Percentiles rank a stretch among this genome's conserved stretches.
Conservation (phyloP, 2,888 invertebrate species). For the Apocheima hispidaria region DNA sequence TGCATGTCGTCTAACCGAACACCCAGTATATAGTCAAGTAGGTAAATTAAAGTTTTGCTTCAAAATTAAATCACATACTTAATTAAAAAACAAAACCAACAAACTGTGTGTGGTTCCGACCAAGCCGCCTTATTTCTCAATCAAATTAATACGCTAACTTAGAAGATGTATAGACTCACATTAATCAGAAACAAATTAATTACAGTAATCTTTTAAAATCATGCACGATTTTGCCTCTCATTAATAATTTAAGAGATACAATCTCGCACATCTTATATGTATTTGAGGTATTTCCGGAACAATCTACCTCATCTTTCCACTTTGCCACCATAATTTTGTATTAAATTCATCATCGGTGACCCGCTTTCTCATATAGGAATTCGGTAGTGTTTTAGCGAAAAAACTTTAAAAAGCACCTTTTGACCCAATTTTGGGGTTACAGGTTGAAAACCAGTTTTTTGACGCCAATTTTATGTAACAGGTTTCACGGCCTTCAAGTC, state of each 20-base stretch:
- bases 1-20: too few relatives aligned
- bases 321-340: conserved; percentile 40
- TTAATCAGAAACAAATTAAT: conserved; percentile 25
- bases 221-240: conserved; percentile 19
- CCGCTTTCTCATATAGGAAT: conserved; percentile 39
- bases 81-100: too few relatives aligned
- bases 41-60: too few relatives aligned
- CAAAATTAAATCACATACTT: too few relatives aligned
- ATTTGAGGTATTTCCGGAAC: conserved; percentile 42
- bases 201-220: conserved; percentile 15
- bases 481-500: conserved; percentile 20
- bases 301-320: conserved; percentile 37
- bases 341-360: conserved; percentile 42
- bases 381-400: conserved; percentile 22
- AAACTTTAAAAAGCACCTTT: conserved; percentile 20
- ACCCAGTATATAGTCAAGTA: too few relatives aligned
- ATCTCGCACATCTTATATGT: conserved; percentile 26
- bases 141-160: conserved; percentile 11
- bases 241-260: conserved; percentile 37
- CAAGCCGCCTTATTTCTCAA: neutral
- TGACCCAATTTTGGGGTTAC: conserved; percentile 3
- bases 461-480: conserved; percentile 7
- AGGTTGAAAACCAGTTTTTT: conserved; percentile 16
- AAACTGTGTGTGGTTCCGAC: too few relatives aligned
- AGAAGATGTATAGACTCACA: conserved; percentile 9